These are phyloP conservation scores for Pristionchus pacificus DNA, from an alignment of 1,140 invertebrate genomes.

Conservation along the genomic window DNA sequence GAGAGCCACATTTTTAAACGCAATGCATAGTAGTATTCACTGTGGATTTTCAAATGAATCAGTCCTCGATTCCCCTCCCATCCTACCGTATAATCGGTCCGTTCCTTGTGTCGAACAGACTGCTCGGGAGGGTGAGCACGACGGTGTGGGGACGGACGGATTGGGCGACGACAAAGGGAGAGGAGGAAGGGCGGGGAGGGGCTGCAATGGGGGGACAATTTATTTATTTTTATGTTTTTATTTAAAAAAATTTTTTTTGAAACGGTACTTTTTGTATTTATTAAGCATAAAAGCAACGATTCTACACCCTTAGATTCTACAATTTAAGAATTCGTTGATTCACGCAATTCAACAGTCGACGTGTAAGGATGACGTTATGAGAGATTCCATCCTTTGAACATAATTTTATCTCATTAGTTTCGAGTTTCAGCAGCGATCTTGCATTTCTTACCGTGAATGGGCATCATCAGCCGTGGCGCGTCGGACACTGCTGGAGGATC, in stretches of 20 bases:
- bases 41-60: too few relatives aligned
- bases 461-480: not conserved
- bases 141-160: not conserved
- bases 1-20: too few relatives aligned
- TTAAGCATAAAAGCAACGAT: too few relatives aligned
- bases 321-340: too few relatives aligned
- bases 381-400: too few relatives aligned
- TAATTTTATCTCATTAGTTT: too few relatives aligned
- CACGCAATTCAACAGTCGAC: too few relatives aligned
- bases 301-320: too few relatives aligned
- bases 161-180: not conserved
- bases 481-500: not conserved
- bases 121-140: not conserved
- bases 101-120: not conserved
- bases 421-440: too few relatives aligned
- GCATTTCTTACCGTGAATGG: not conserved
- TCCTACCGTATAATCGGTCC: not conserved
- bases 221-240: not conserved
- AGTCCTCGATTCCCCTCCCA: too few relatives aligned
- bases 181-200: not conserved
- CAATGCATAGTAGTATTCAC: too few relatives aligned
- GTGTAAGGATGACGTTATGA: too few relatives aligned
- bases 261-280: not conserved
- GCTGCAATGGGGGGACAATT: not conserved
- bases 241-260: not conserved